Evolutionary conservation across 2,888 invertebrate genomes (phyloP).

Genomic region (Holacanthella duospinosa): DNA sequence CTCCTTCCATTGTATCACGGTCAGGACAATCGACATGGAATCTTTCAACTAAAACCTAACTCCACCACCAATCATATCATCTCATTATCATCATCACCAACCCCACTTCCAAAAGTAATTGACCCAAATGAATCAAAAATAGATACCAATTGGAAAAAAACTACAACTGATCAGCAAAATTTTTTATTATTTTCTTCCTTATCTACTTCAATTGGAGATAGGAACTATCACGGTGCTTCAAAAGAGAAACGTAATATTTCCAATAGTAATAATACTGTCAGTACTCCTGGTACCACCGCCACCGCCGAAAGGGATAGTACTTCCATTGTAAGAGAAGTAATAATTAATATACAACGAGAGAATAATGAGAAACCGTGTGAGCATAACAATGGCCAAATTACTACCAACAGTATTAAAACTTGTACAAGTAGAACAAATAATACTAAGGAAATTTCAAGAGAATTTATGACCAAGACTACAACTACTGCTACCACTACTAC

Average conservation of each 20-base stretch:
- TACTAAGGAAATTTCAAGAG: too few species aligned
- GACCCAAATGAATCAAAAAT: too few species aligned
- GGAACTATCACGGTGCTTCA: too few species aligned
- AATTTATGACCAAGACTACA: too few species aligned
- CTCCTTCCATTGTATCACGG: neutral
- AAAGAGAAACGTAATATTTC: neutral
- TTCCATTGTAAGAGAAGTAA: neutral
- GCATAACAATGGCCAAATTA: neutral
- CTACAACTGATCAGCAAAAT: too few species aligned
- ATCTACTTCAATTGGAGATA: neutral
- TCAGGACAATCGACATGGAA: neutral
- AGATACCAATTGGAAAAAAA: too few species aligned
- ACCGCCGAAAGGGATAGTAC: neutral
- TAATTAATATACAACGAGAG: conserved; percentile 2
- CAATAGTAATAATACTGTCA: neutral
- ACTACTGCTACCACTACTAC: too few species aligned
- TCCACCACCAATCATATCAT: neutral
- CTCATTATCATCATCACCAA: neutral
- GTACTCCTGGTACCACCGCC: neutral
- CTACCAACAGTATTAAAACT: neutral
- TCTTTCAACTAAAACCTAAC: neutral
- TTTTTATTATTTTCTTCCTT: too few species aligned
- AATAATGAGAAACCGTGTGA: neutral
- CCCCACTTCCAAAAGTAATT: neutral
- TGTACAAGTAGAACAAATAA: too few species aligned